Conservation (phyloP, 2,888 invertebrate genomes). For the Syritta pipiens region DNA sequence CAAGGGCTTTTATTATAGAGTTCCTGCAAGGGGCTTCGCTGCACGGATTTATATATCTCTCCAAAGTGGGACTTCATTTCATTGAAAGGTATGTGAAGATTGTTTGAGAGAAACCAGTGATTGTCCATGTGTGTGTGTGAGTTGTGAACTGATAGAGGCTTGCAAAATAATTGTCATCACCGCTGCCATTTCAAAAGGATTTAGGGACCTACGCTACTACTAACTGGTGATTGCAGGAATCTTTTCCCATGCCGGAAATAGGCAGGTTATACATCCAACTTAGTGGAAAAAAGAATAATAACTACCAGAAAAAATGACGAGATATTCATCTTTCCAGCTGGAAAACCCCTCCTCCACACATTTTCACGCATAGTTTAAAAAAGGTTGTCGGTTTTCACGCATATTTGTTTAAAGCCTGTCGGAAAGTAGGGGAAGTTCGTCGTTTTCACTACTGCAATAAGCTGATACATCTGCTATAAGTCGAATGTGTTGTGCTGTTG, state of each 20-base stretch:
- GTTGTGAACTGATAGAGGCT: neutral
- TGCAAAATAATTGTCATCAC: too few relatives aligned
- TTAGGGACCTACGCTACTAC: neutral
- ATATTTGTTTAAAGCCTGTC: too few relatives aligned
- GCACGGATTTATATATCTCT: constrained; percentile 78
- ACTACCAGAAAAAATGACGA: neutral
- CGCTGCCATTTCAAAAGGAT: too few relatives aligned
- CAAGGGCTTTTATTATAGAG: constrained; percentile 75
- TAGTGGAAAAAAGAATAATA: neutral
- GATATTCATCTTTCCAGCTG: neutral
- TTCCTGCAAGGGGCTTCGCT: constrained; percentile 77
- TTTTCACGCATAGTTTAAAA: too few relatives aligned
- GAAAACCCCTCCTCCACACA: too few relatives aligned
- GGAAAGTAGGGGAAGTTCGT: too few relatives aligned
- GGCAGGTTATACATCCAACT: too few relatives aligned
- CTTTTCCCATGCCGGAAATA: too few relatives aligned
- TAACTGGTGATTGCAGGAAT: neutral
- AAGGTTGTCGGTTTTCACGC: too few relatives aligned
- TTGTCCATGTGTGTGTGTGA: neutral
- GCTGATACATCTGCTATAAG: too few relatives aligned
- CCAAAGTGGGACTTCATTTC: constrained; percentile 76
- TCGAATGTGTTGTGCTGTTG: too few relatives aligned
- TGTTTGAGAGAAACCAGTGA: neutral
- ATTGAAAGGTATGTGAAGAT: constrained; percentile 77
- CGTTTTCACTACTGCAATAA: too few relatives aligned